Conservation (phyloP, 2,797 vertebrate genomes). For the Muscicapa striata region DNA sequence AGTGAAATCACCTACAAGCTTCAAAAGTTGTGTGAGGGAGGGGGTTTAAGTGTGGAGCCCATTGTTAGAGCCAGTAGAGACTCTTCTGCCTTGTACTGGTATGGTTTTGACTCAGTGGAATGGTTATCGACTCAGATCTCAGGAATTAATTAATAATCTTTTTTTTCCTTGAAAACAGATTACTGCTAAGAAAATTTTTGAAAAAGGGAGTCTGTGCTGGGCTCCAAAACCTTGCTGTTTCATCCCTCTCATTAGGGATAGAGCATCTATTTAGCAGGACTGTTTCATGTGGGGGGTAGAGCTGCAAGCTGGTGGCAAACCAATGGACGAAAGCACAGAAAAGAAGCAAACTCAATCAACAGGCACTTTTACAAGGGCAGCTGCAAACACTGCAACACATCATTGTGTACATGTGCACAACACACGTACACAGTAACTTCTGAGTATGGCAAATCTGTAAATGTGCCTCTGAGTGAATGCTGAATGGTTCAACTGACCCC, state of each 20-base stretch:
- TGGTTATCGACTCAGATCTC: accelerated
- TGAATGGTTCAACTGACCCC: background rate
- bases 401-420: accelerated
- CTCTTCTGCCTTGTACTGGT: background rate
- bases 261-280: background rate
- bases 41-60: background rate
- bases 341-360: background rate
- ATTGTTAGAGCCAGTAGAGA: background rate
- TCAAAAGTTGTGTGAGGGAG: background rate
- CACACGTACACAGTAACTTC: accelerated
- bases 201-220: background rate
- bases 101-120: background rate
- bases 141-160: background rate
- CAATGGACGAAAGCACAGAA: background rate
- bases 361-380: background rate
- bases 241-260: background rate
- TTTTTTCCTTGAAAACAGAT: background rate
- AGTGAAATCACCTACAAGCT: constrained; percentile 14
- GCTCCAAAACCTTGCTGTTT: background rate
- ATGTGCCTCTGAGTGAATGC: background rate
- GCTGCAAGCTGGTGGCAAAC: background rate
- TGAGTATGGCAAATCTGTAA: background rate
- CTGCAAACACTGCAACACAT: background rate
- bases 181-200: background rate
- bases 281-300: background rate